Base-by-base conservation (phyloP, 2,113 vertebrate species). In the Charina bottae region DNA sequence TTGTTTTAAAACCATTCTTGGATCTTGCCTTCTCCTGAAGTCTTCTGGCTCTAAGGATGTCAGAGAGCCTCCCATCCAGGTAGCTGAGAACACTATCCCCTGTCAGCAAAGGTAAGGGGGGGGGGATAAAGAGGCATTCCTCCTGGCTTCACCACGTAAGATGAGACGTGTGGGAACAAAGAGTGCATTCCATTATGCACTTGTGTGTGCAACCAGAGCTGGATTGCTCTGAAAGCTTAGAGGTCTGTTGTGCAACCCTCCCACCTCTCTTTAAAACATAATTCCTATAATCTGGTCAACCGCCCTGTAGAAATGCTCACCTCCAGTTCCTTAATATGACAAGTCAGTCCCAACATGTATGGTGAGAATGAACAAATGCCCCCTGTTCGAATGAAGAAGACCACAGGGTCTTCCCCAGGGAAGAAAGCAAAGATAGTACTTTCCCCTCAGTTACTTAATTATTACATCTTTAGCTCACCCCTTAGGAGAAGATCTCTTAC, bases 121-220 rank as follows among this genome's bases (percentile, higher is more conserved):
- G 49, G 84, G 37, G 83, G 83, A 37, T 13, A 56, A 90, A 58
- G 46, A 0, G 19, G 12, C 24, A 28, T 37, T 33, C 68, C 37
- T 46, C 26, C 23, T 10, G 54, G 68, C 68, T 58, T 59, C 24
- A 24, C 56, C 72, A 84, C 78, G 89, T 59, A 90, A 90, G 55
- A 10, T 84, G 89, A 90, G 89, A 97, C 93, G 95, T 97, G 97
- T 98, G 98, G 97, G 98, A 98, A 97, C 92, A 23, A 96, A 96
- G 93, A 94, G 95, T 92, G 95, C 95, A 97, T 97, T 97, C 97
- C 97, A 78, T 98, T 97, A 96, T 96, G 93, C 95, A 6, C 60
- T 78, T 1, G 93, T 37, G 93, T 85, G 28, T 97, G 97, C 97
- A 97, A 97, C 95, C 93, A 58, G 96, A 97, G 97, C 96, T 96